Conservation (phyloP, 2,113 vertebrate species). For the Dermatemys mawii region DNA sequence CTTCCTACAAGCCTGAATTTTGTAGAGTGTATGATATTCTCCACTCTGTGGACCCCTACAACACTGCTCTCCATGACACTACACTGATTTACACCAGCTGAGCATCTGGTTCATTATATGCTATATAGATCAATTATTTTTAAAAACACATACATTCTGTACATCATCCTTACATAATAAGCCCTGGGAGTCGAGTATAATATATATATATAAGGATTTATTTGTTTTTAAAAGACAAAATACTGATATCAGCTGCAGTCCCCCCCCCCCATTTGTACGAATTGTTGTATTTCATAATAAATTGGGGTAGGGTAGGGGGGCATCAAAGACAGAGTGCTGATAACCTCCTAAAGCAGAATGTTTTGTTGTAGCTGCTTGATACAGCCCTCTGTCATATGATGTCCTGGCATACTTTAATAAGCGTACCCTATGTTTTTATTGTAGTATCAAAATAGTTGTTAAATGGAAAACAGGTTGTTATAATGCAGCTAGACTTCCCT, state of each 20-base stretch:
- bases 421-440: not conserved
- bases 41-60: not conserved
- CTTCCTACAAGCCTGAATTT: not conserved
- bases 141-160: not conserved
- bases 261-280: not conserved
- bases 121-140: not conserved
- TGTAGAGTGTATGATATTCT: not conserved
- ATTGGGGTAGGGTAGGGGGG: not conserved
- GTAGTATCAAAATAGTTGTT: not conserved
- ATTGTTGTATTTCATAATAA: not conserved
- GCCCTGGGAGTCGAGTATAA: not conserved
- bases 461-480: slow-evolving; percentile 2
- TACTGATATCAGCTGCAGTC: not conserved
- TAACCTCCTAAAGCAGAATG: not conserved
- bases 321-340: not conserved
- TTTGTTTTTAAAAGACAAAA: not conserved
- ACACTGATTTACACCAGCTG: not conserved
- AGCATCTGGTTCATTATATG: not conserved
- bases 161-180: not conserved
- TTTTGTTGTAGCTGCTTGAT: not conserved
- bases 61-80: not conserved
- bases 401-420: not conserved
- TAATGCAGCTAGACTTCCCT: not conserved
- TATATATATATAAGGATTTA: not conserved
- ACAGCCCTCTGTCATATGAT: not conserved